Evolutionary conservation across 2,113 vertebrate species (phyloP).

Genomic region (Plecturocebus donacophilus): DNA sequence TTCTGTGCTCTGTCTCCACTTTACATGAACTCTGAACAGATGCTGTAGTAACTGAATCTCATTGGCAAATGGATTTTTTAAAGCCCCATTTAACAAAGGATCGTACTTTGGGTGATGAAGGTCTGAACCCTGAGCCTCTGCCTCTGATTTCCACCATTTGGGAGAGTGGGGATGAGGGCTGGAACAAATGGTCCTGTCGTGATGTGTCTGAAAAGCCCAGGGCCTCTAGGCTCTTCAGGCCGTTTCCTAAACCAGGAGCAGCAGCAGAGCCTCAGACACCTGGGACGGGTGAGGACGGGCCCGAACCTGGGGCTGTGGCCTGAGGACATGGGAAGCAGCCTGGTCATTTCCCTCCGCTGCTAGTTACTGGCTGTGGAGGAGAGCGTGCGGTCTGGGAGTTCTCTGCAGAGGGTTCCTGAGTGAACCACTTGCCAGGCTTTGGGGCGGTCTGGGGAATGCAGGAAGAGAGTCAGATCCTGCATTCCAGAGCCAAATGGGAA

Average conservation of each 20-base stretch:
- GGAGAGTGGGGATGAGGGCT: background rate
- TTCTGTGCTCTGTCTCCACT: constrained; percentile 68
- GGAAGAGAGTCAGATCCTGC: background rate
- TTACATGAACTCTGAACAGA: constrained; percentile 75
- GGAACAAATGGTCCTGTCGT: background rate
- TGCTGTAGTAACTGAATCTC: constrained; percentile 70
- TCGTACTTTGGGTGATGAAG: background rate
- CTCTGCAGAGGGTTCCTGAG: background rate
- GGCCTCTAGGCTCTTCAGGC: too few species aligned
- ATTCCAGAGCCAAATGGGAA: background rate
- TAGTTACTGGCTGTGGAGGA: background rate
- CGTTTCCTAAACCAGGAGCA: too few species aligned
- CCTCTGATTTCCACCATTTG: background rate
- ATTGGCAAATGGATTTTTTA: constrained; percentile 30
- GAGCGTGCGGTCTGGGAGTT: background rate
- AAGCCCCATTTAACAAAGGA: constrained; percentile 24
- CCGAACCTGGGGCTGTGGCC: background rate
- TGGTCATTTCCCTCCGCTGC: background rate
- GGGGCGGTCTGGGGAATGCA: background rate
- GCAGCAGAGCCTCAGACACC: background rate
- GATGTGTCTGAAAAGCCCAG: background rate
- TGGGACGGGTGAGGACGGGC: background rate
- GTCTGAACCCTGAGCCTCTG: constrained; percentile 5
- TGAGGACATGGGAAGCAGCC: background rate
- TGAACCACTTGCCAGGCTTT: background rate